Conservation (phyloP, 1,140 invertebrate species). For the Ephestia elutella region DNA sequence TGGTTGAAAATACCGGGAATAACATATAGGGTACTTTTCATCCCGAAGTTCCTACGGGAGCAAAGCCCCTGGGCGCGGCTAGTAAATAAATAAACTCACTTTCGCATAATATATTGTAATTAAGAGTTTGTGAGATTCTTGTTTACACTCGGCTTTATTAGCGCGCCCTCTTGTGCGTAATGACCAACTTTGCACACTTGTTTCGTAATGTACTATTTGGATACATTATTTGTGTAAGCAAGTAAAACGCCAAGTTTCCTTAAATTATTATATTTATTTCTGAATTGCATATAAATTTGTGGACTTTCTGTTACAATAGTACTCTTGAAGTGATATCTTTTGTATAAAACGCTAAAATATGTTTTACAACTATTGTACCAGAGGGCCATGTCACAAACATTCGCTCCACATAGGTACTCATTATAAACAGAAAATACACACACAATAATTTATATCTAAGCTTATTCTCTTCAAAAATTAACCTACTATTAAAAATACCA, state of each 20-base stretch:
- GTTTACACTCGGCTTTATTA: no score
- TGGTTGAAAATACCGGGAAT: no score
- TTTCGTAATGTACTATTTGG: no score
- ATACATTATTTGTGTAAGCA: background rate
- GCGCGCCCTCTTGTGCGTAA: no score
- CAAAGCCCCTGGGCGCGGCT: no score
- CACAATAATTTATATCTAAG: constrained; percentile 71
- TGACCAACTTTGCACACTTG: no score
- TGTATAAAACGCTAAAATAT: constrained; percentile 72
- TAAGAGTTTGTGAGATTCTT: no score
- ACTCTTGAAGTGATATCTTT: constrained; percentile 67
- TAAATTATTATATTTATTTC: constrained; percentile 70
- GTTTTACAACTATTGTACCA: constrained; percentile 65
- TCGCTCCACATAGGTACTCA: constrained; percentile 39
- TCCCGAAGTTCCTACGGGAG: no score
- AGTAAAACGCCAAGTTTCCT: constrained; percentile 5
- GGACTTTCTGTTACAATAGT: constrained; percentile 74
- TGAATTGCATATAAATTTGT: constrained; percentile 73
- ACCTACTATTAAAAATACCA: constrained; percentile 64
- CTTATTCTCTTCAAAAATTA: constrained; percentile 58
- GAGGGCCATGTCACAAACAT: constrained; percentile 45
- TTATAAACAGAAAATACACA: constrained; percentile 67
- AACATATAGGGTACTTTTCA: no score
- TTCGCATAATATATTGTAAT: no score
- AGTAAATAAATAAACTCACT: no score